phyloP scores from a whole-genome alignment of 2,797 vertebrate species.

The Sebastes itinus region DNA sequence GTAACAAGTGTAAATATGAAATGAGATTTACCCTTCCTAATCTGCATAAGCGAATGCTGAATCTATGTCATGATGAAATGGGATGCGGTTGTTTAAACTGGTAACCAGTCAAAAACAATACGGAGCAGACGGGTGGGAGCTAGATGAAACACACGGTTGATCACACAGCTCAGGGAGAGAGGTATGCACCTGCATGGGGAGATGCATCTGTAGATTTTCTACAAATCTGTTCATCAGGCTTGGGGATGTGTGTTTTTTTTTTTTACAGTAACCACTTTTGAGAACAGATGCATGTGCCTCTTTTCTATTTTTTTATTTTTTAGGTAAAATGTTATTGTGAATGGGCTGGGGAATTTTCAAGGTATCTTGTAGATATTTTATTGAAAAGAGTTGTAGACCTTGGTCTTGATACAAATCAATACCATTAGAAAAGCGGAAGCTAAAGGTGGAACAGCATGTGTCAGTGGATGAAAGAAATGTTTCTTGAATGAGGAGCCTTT shows the following conservation, averaged over 20 bases:
- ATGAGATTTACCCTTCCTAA: not conserved
- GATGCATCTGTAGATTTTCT: slow-evolving; percentile 13
- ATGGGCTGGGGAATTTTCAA: not conserved
- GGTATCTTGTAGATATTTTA: not conserved
- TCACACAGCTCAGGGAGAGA: slow-evolving; percentile 1
- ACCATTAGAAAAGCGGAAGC: not conserved
- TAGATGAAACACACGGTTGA: slow-evolving; percentile 3
- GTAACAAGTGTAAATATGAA: slow-evolving; percentile 3
- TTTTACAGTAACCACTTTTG: not conserved
- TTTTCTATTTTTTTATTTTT: not conserved
- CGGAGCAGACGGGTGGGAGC: not conserved
- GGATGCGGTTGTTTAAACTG: slow-evolving; percentile 3
- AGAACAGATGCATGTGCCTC: not conserved
- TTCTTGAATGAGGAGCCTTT: not conserved
- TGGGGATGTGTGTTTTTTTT: not conserved
- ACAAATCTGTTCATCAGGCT: not conserved
- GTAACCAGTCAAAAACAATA: slow-evolving; percentile 42
- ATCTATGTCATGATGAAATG: not conserved
- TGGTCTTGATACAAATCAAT: not conserved
- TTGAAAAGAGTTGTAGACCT: not conserved
- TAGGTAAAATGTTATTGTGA: not conserved
- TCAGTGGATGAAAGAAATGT: not conserved
- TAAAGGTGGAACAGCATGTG: not conserved
- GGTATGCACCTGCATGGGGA: not conserved
- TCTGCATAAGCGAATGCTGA: not conserved